These are phyloP conservation scores for Ochlodes sylvanus DNA, from an alignment of 2,888 invertebrate genomes.

Conservation along the genomic window DNA sequence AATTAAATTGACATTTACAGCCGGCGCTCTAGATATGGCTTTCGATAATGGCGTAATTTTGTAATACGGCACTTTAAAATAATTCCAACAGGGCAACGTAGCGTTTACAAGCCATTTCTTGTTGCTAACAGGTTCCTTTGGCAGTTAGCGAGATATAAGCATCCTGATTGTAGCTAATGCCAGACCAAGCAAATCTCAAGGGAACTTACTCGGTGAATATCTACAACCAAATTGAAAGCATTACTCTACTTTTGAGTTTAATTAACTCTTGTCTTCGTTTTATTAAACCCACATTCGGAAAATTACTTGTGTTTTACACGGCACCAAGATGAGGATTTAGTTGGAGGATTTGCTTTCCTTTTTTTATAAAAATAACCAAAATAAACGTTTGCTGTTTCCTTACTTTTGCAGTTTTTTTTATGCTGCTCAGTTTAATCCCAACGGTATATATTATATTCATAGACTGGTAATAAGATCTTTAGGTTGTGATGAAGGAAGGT, in stretches of 20 bases:
- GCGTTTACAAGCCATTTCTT: constrained; percentile 31
- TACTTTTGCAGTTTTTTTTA: too few relatives aligned
- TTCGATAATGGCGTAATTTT: constrained; percentile 33
- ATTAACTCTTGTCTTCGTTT: background rate
- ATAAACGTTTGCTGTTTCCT: too few relatives aligned
- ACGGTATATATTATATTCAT: too few relatives aligned
- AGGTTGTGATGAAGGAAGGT: too few relatives aligned
- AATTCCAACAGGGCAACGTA: constrained; percentile 22
- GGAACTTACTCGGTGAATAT: constrained; percentile 30
- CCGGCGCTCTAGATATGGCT: constrained; percentile 33
- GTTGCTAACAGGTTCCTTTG: constrained; percentile 29
- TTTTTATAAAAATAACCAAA: too few relatives aligned
- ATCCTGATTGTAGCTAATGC: constrained; percentile 28
- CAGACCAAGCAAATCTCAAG: constrained; percentile 30
- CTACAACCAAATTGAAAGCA: constrained; percentile 6
- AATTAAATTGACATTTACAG: constrained; percentile 34
- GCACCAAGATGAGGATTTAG: too few relatives aligned
- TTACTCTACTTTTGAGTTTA: background rate
- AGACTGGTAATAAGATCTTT: too few relatives aligned
- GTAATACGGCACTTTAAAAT: constrained; percentile 35
- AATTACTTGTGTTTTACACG: too few relatives aligned
- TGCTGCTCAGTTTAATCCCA: too few relatives aligned
- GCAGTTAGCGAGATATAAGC: constrained; percentile 24
- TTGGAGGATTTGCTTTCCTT: too few relatives aligned
- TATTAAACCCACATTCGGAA: too few relatives aligned